Base-by-base conservation (phyloP, 2,888 invertebrate species). In the Cremastinae sp. region DNA sequence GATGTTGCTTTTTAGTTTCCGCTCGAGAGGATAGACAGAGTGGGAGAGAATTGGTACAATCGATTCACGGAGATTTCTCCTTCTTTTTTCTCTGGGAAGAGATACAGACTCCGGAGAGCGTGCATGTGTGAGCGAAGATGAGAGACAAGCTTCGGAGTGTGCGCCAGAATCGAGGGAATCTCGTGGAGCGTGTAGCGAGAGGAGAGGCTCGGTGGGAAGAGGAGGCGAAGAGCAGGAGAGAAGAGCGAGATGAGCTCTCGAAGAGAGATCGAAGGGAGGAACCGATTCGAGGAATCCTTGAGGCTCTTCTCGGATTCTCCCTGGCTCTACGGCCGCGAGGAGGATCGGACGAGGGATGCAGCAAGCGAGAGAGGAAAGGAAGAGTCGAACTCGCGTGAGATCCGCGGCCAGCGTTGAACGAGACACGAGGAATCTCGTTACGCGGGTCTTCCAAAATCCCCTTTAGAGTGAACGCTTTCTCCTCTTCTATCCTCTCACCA, bases 341-440 rank as follows among this genome's bases (percentile, higher is more conserved):
- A 66, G 70, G 49, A 58, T 18, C 66, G 45, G 43, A 22, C 28
- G 20, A 35, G 45, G 45, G 39, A 14, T 8, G 43, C 28, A 53
- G 41, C 47, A n/a, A 18, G 7, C 4, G 45, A 18, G 39, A 49
- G 58, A 22, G 7, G 18, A 45, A 14, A 14, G 14, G 12, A 41
- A 20, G 20, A 55, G 58, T 49, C 47, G 49, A 56, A 56, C 64
- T 49, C 61, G 74, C 70, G 69, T 35, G 74, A 66, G 74, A 74
- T 77, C 69, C 72, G 59, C 71, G 59, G 66, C 65, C 56, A 45
- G 65, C 73, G 73, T 75, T 78, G 66, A 78, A 71, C 73, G 75
- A 78, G 77, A 80, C 78, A 80, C 75, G 78, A 74, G 65, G 76
- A 80, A 80, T 80, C 80, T 79, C 75, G 80, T 80, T 80, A 80